Evolutionary conservation across 2,797 vertebrate genomes (phyloP).

Genomic region (Erethizon dorsatum): DNA sequence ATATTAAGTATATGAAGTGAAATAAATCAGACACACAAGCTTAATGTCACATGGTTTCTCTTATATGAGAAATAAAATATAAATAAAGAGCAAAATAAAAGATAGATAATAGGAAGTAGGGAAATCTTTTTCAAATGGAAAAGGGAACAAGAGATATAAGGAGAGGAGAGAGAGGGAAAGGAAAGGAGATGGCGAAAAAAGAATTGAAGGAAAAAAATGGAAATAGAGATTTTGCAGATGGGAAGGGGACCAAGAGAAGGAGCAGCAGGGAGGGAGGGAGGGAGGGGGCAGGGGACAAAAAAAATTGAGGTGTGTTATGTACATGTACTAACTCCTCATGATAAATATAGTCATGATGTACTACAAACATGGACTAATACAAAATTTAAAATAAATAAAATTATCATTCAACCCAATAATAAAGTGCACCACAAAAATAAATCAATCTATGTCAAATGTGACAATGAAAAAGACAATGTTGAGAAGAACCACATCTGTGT

Average conservation of each 20-base stretch:
- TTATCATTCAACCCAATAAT: not conserved
- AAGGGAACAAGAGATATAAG: not conserved
- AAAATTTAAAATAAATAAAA: not conserved
- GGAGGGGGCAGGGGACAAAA: not conserved
- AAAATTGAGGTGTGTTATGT: accelerated
- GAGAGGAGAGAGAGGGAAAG: not conserved
- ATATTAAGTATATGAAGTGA: not conserved
- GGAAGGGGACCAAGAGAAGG: not conserved
- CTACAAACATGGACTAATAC: not conserved
- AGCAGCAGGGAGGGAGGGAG: not conserved
- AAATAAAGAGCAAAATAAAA: not conserved
- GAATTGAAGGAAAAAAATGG: not conserved
- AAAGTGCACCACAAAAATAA: not conserved
- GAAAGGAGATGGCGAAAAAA: not conserved
- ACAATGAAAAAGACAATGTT: not conserved
- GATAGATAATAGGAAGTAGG: not conserved
- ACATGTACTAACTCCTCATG: not conserved
- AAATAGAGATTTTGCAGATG: not conserved
- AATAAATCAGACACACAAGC: not conserved
- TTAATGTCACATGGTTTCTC: not conserved
- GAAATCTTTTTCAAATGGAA: not conserved
- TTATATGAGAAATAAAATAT: not conserved
- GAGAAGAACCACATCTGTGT: not conserved
- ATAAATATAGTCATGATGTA: not conserved
- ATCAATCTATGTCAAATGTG: not conserved